Base-by-base conservation (phyloP, 2,113 vertebrate species). In the Chloebia gouldiae region DNA sequence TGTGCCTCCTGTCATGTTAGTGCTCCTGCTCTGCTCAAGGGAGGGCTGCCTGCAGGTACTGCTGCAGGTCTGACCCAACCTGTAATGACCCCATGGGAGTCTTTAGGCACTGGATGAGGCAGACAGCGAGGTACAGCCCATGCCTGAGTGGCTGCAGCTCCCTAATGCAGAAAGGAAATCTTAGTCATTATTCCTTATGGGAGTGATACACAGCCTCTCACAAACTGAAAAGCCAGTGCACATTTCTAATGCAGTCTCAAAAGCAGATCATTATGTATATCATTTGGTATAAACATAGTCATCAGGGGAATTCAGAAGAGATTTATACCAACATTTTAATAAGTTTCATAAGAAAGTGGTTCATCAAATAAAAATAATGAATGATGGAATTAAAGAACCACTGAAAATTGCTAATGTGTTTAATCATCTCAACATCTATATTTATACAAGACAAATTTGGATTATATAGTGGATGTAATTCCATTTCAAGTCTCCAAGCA, bases 291-390 rank as follows among this genome's bases (percentile, higher is more conserved):
- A 95, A 96, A 96, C 88, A 96, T 59, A 96, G 95, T 88, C 96
- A 92, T 96, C 95, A 95, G 91, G 94, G 90, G 94, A 97, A 95
- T 97, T 90, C 73, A 7, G n/a, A 96, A 88, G 81, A 90, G 86
- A 94, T 92, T 96, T 95, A 94, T 94, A 95, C 76, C 80, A 96
- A 96, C 94, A 96, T 95, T 96, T 96, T 96, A 97, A 97, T 97
- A 97, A 95, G 93, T 96, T 96, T 90, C 86, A 92, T 88, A 94
- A 96, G 80, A 97, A 96, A 96, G 88, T 90, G 82, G 72, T 95
- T 96, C 94, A 94, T 96, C 94, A 95, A 95, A 97, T 96, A 94
- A 96, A 95, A 96, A 97, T 96, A 96, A 96, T 96, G 94, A 96
- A 93, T 39, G 92, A 93, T 75, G 57, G 80, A 92, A 95, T 96